These are phyloP conservation scores for Scaptomyza montana DNA, from an alignment of 1,140 invertebrate genomes.

Conservation along the genomic window DNA sequence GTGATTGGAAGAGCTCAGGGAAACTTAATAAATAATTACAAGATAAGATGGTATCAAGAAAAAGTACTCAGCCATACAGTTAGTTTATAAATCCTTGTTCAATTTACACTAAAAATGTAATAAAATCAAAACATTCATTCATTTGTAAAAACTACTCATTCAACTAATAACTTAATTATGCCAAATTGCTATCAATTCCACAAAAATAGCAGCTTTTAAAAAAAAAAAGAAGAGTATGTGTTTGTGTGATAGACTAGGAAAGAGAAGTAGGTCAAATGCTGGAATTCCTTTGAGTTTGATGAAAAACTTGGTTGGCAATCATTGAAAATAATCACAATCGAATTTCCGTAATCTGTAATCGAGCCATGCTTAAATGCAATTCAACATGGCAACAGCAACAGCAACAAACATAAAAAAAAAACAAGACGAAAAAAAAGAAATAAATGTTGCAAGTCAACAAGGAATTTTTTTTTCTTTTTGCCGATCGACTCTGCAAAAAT, in stretches of 20 bases:
- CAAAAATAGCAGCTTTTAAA: neutral
- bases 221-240: too few species aligned
- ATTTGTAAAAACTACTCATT: constrained; percentile 2
- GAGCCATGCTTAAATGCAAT: constrained; percentile 41
- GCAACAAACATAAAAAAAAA: constrained; percentile 17
- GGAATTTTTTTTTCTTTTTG: constrained; percentile 41
- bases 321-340: constrained; percentile 40
- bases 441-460: constrained; percentile 49
- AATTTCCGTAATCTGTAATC: constrained; percentile 60
- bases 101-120: neutral
- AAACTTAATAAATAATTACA: neutral
- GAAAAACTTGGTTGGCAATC: constrained; percentile 27
- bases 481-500: constrained; percentile 39
- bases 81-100: neutral
- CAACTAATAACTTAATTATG: constrained; percentile 8
- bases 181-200: constrained; percentile 4
- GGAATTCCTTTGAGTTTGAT: constrained; percentile 22
- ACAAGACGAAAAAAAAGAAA: neutral
- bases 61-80: too few species aligned
- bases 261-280: constrained; percentile 40
- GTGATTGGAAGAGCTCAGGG: too few species aligned
- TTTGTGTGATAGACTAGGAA: neutral
- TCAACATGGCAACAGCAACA: constrained; percentile 9
- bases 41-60: neutral
- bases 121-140: neutral